Conservation (phyloP, 2,888 invertebrate species). For the Podabrus alpinus region DNA sequence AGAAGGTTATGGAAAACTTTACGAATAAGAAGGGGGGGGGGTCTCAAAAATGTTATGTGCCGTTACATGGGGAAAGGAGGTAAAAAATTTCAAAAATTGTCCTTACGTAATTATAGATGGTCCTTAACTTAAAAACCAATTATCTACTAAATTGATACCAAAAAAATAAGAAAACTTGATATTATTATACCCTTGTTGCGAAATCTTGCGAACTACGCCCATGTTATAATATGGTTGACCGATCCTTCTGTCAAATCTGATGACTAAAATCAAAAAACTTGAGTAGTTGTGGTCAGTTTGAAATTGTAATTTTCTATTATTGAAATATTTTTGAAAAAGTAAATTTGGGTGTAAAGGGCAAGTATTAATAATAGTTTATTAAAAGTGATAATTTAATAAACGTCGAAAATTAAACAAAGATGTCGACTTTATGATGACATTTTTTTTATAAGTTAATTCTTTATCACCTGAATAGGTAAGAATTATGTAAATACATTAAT, state of each 20-base stretch:
- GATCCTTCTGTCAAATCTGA: not conserved
- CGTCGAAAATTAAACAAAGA: not conserved
- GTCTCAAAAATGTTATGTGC: too few relatives aligned
- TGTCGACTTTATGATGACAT: constrained; percentile 5
- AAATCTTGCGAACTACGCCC: not conserved
- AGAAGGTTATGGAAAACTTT: too few relatives aligned
- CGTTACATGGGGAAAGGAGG: too few relatives aligned
- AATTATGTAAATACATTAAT: not conserved
- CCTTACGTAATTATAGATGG: too few relatives aligned
- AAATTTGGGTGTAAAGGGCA: not conserved
- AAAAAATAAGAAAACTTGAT: too few relatives aligned
- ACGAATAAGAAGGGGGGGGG: too few relatives aligned
- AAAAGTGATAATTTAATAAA: not conserved
- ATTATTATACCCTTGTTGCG: too few relatives aligned
- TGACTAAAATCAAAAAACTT: not conserved
- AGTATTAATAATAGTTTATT: not conserved
- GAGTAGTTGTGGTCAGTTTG: not conserved
- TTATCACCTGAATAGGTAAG: not conserved
- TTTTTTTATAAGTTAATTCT: not conserved
- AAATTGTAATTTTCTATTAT: not conserved
- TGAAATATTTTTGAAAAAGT: not conserved
- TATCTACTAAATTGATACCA: too few relatives aligned
- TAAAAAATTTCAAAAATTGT: too few relatives aligned
- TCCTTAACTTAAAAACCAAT: too few relatives aligned
- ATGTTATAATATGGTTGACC: not conserved